These are phyloP conservation scores for Euphonia xanthogaster DNA, from an alignment of 2,797 vertebrate genomes.

Conservation along the genomic window DNA sequence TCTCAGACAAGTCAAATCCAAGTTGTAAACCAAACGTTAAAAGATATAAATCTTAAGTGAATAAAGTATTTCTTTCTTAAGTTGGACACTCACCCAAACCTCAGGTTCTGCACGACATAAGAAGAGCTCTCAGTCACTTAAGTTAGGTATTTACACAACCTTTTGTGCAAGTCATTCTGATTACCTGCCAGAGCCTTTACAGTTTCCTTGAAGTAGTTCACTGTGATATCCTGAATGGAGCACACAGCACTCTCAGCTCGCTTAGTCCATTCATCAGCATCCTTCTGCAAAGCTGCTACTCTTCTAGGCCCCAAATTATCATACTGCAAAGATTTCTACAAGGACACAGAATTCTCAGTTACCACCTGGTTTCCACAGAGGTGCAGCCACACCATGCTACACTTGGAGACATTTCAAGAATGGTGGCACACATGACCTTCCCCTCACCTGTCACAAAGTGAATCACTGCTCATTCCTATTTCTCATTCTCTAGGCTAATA, in stretches of 20 bases:
- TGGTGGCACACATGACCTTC: neutral
- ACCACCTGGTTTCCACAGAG: neutral
- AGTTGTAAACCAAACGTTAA: neutral
- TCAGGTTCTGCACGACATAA: neutral
- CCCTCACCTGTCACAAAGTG: neutral
- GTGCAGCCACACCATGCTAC: neutral
- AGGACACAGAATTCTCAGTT: neutral
- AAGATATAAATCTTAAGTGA: neutral
- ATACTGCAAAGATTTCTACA: conserved; percentile 88
- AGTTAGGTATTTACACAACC: neutral
- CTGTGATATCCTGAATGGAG: conserved; percentile 94
- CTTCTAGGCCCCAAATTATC: conserved; percentile 90
- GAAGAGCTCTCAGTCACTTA: neutral
- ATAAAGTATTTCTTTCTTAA: neutral
- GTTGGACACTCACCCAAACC: neutral
- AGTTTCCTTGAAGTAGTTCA: conserved; percentile 93
- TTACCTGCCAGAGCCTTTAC: conserved; percentile 87
- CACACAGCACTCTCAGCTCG: conserved; percentile 83
- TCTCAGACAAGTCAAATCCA: neutral
- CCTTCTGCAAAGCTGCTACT: conserved; percentile 83
- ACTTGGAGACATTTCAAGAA: neutral
- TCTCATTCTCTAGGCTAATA: neutral
- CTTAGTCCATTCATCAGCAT: conserved; percentile 87
- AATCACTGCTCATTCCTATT: neutral
- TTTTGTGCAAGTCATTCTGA: neutral